A percentile compares a stretch with the other conserved stretches of the same genome.
Evolutionary conservation across 2,113 vertebrate genomes (phyloP).

Genomic region (Sciurus niger): DNA sequence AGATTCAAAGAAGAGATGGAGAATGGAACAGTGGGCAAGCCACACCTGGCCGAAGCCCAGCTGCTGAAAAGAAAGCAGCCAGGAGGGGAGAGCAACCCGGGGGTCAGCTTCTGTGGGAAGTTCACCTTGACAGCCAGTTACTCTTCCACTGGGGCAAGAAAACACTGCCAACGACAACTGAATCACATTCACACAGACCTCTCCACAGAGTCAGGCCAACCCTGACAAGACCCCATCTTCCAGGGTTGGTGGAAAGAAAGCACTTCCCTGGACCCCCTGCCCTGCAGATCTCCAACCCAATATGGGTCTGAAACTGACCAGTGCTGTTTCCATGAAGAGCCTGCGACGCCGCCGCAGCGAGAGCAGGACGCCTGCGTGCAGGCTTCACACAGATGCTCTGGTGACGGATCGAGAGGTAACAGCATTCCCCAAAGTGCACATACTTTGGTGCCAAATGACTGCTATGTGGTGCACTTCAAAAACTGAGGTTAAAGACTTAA

Average conservation of each 20-base stretch:
- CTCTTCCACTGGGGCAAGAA: neutral
- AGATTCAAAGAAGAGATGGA: neutral
- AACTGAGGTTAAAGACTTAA: neutral
- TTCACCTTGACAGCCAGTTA: neutral
- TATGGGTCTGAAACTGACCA: rapidly evolving
- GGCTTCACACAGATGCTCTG: neutral
- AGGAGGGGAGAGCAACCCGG: neutral
- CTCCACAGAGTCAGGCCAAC: neutral
- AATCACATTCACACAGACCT: neutral
- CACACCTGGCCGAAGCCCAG: neutral
- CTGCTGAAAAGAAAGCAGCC: neutral
- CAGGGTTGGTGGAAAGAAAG: neutral
- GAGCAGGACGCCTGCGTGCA: neutral
- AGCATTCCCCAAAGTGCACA: neutral
- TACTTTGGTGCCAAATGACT: neutral
- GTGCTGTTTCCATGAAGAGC: neutral
- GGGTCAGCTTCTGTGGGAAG: neutral
- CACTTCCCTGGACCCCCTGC: neutral
- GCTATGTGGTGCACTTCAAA: neutral
- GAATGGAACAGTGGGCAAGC: neutral
- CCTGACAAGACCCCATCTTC: neutral
- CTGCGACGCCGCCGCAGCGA: rapidly evolving
- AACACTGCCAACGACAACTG: neutral
- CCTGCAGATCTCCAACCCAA: neutral
- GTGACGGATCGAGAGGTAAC: neutral